Evolutionary conservation across 2,888 invertebrate species (phyloP), one percentile per base, ranked within the genome.

Genomic region (Ischnus inquisitorius): DNA sequence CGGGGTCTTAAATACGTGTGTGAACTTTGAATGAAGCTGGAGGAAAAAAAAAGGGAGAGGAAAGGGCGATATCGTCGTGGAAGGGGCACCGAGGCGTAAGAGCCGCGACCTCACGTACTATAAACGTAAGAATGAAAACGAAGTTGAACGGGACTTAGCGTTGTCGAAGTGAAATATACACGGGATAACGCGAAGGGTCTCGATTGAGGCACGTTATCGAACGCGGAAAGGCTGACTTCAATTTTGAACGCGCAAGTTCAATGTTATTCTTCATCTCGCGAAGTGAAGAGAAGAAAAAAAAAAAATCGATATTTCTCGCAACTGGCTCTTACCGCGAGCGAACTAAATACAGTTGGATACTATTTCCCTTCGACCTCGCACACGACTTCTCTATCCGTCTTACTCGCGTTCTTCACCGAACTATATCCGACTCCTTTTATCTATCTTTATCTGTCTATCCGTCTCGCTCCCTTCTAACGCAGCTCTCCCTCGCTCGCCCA

Each of bases 371-470:
- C 83, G 76, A 83, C 79, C 83, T 80, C 83, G 85, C 74, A 60
- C 57, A 46, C 19, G 72, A 46, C 75, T 82, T 54, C 74, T 74
- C 48, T 48, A 39, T 68, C 43, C 75, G 41, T 43, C 65, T 16
- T 57, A 48, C 82, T 79, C 68, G 76, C 65, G 34, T 34, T 78
- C 41, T 54, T 19, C 16, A 28, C 25, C 60, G 4, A 57, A 46
- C 77, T 80, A 69, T 28, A 22, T 64, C 76, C 68, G 25, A 19
- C 72, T 65, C 77, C 68, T 81, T 81, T 81, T 84, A 74, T 84
- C 83, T 81, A 83, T 83, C 83, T 83, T 84, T 83, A 80, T 83
- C 83, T 80, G 51, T 83, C 75, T 43, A 41, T 64, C 48, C 41
- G 22, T 82, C 79, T 82, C 74, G 67, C 65, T 82, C 57, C 57